These are phyloP conservation scores for Macropis europaea DNA, from an alignment of 2,888 invertebrate genomes.

Conservation along the genomic window DNA sequence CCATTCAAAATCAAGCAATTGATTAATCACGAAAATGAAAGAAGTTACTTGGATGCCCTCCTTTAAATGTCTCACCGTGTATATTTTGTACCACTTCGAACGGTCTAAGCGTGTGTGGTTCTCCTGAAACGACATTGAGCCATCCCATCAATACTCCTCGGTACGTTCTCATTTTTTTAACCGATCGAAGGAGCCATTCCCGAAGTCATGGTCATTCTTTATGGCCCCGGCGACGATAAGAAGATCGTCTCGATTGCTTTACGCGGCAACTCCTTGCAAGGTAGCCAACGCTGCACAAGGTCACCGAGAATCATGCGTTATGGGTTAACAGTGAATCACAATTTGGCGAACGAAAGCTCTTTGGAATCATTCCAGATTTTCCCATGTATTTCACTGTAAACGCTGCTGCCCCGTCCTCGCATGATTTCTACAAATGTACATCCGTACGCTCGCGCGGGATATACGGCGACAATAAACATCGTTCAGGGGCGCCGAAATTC, in stretches of 20 bases:
- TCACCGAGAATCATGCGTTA: slow-evolving; percentile 24
- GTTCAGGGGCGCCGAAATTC: slow-evolving; percentile 12
- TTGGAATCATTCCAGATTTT: slow-evolving; percentile 51
- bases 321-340: slow-evolving; percentile 45
- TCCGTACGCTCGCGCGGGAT: background rate
- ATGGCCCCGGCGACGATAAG: background rate
- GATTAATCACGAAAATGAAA: too few relatives aligned
- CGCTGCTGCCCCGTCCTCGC: background rate
- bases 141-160: background rate
- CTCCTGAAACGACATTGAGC: background rate
- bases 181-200: background rate
- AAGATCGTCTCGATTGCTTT: slow-evolving; percentile 13
- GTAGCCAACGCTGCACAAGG: slow-evolving; percentile 34
- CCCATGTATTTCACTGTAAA: slow-evolving; percentile 30
- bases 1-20: too few relatives aligned
- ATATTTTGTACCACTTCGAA: too few relatives aligned
- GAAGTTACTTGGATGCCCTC: too few relatives aligned
- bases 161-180: background rate
- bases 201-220: background rate
- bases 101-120: background rate
- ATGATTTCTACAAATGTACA: slow-evolving; percentile 4
- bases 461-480: background rate
- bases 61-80: too few relatives aligned
- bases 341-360: slow-evolving; percentile 50
- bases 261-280: slow-evolving; percentile 5